Conservation (phyloP, 2,888 invertebrate genomes). For the Oconnorella tubifera region DNA sequence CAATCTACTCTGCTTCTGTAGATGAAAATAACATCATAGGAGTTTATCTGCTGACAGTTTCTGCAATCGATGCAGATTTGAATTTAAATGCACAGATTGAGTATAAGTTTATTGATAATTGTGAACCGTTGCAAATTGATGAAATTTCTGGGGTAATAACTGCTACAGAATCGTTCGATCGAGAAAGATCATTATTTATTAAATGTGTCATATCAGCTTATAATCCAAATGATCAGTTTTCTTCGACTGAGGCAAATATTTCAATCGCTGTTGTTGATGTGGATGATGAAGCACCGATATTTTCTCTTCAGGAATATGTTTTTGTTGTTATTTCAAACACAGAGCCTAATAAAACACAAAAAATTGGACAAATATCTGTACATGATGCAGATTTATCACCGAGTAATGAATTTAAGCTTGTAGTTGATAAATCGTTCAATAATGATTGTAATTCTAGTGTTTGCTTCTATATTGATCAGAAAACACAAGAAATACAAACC, state of each 20-base stretch:
- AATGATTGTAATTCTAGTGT: too few relatives aligned
- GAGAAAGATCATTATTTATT: neutral
- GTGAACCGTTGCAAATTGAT: neutral
- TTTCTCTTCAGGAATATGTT: too few relatives aligned
- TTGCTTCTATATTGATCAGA: too few relatives aligned
- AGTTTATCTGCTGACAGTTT: neutral
- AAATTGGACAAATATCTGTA: too few relatives aligned
- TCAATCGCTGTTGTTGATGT: neutral
- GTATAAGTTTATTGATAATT: neutral
- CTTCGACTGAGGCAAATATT: neutral
- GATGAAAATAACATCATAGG: conserved; percentile 2
- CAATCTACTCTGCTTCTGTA: neutral
- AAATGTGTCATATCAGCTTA: neutral
- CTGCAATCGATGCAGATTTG: neutral
- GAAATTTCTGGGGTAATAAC: neutral
- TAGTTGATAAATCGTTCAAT: too few relatives aligned
- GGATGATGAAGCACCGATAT: neutral
- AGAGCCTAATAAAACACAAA: too few relatives aligned
- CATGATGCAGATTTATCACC: too few relatives aligned
- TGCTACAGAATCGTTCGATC: neutral
- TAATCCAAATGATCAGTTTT: neutral
- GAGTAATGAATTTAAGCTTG: too few relatives aligned
- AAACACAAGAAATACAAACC: too few relatives aligned
- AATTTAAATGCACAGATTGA: conserved; percentile 3
- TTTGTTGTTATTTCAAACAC: too few relatives aligned